A percentile compares a stretch with the other conserved stretches of the same genome.
phyloP scores from a whole-genome alignment of 2,888 invertebrate species.

The Epiperipatus broadwayi region DNA sequence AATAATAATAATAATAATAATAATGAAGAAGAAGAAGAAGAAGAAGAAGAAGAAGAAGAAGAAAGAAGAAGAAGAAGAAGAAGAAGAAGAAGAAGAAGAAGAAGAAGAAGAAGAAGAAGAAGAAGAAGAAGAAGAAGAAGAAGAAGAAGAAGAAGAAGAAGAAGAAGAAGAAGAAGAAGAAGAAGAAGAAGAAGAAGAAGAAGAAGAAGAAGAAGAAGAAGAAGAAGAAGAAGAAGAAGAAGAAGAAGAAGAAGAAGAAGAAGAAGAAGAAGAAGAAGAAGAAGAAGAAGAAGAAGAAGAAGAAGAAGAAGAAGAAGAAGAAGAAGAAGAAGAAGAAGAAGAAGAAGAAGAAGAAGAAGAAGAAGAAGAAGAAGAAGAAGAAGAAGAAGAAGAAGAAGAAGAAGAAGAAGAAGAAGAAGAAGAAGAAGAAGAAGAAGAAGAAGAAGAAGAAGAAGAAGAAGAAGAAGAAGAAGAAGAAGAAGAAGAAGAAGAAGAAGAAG shows the following conservation, averaged over 20 bases:
- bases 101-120: conserved; percentile 4
- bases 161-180: conserved; percentile 4
- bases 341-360: conserved; percentile 4
- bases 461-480: conserved; percentile 4
- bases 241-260: conserved; percentile 4
- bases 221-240: conserved; percentile 4
- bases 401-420: conserved; percentile 4
- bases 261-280: conserved; percentile 4
- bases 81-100: too few relatives aligned
- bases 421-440: conserved; percentile 4
- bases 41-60: too few relatives aligned
- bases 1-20: too few relatives aligned
- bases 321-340: conserved; percentile 4
- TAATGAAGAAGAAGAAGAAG: too few relatives aligned
- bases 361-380: conserved; percentile 4
- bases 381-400: conserved; percentile 4
- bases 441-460: conserved; percentile 4
- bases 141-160: conserved; percentile 4
- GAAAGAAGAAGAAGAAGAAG: too few relatives aligned
- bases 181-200: conserved; percentile 4
- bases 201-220: conserved; percentile 4
- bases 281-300: conserved; percentile 4
- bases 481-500: conserved; percentile 4
- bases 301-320: conserved; percentile 4
- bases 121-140: conserved; percentile 4